Evolutionary conservation across 2,888 invertebrate species (phyloP).

Genomic region (Erebia palarica): DNA sequence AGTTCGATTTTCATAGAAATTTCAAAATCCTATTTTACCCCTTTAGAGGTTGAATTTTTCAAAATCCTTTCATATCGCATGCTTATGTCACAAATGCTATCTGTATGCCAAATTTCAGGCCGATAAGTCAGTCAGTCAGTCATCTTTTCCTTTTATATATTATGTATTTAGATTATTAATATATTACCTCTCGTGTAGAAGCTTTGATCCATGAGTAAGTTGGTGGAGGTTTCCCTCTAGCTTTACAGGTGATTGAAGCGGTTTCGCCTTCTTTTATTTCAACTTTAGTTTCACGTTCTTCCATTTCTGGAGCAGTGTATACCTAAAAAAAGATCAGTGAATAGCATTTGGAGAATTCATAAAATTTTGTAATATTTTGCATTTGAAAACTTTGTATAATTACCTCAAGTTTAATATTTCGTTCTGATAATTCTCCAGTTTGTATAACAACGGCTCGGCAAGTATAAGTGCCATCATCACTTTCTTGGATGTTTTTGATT

Average conservation of each 20-base stretch:
- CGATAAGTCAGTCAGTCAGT: too few relatives aligned
- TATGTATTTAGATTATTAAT: too few relatives aligned
- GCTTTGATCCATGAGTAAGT: constrained; percentile 92
- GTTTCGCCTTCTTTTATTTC: constrained; percentile 92
- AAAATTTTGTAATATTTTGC: not conserved
- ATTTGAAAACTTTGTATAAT: not conserved
- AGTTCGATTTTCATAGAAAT: too few relatives aligned
- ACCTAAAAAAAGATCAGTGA: constrained; percentile 72
- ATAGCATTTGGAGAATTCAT: constrained; percentile 21
- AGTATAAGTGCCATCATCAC: constrained; percentile 93
- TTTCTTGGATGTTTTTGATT: constrained; percentile 89
- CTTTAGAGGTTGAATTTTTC: too few relatives aligned
- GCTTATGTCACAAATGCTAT: too few relatives aligned
- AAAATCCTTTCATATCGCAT: too few relatives aligned
- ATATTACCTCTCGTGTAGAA: constrained; percentile 82
- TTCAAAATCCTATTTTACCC: too few relatives aligned
- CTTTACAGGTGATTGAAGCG: constrained; percentile 88
- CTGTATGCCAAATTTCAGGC: too few relatives aligned
- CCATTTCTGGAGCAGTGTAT: constrained; percentile 88
- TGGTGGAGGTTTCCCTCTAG: constrained; percentile 92
- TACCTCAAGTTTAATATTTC: constrained; percentile 91
- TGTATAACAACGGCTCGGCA: constrained; percentile 93
- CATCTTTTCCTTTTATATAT: too few relatives aligned
- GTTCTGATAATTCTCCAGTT: constrained; percentile 90
- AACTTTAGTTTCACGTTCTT: constrained; percentile 81